Conservation (phyloP, 1,140 invertebrate genomes). For the Andrena cerasifolii region DNA sequence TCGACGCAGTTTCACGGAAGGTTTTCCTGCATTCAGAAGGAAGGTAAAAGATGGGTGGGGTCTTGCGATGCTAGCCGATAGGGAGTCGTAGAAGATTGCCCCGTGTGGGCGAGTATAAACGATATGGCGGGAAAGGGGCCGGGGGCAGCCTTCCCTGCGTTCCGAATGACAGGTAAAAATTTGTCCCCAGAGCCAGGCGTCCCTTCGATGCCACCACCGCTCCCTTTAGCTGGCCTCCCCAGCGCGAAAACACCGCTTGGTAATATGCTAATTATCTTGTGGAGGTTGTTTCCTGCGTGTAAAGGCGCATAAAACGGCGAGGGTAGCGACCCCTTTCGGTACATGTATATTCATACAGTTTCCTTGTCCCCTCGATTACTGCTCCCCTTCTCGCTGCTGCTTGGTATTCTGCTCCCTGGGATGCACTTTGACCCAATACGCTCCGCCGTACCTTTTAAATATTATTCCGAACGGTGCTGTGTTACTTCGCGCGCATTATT, state of each 20-base stretch:
- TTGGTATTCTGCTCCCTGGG: not conserved
- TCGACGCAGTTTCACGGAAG: constrained; percentile 10
- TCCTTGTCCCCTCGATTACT: not conserved
- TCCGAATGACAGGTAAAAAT: not conserved
- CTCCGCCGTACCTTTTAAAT: not conserved
- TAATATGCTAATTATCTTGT: constrained; percentile 62
- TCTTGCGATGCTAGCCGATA: not conserved
- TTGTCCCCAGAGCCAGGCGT: not conserved
- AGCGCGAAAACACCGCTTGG: constrained; percentile 11
- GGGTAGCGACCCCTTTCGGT: constrained; percentile 20
- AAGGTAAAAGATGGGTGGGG: not conserved
- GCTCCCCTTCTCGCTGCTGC: not conserved
- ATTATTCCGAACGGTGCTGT: no score
- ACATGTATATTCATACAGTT: constrained; percentile 58
- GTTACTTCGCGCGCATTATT: not conserved
- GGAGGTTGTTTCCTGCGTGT: constrained; percentile 45
- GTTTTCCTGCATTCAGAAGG: not conserved
- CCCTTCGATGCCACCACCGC: not conserved
- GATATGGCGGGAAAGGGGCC: not conserved
- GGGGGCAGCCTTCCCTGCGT: constrained; percentile 9
- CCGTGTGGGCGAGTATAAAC: not conserved
- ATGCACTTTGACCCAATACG: constrained; percentile 21
- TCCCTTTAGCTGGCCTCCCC: not conserved
- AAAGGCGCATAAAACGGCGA: constrained; percentile 48
- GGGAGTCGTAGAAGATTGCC: constrained; percentile 10